Evolutionary conservation across 2,113 vertebrate genomes (phyloP).

Genomic region (Chrysochloris asiatica): DNA sequence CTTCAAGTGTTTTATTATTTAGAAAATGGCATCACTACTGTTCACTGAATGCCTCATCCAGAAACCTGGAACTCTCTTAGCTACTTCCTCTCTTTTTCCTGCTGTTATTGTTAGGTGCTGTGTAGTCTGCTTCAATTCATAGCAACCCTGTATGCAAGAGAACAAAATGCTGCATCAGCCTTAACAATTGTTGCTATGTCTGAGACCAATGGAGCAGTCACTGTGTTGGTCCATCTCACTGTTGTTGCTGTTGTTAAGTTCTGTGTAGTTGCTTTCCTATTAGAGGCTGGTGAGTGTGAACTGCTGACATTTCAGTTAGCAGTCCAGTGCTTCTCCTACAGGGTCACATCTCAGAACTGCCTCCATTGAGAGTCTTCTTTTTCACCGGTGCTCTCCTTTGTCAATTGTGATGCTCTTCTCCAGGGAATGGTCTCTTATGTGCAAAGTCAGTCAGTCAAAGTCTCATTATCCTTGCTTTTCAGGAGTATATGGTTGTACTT

Average conservation of each 20-base stretch:
- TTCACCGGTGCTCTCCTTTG: too few relatives aligned
- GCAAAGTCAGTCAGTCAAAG: not conserved
- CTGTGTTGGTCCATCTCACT: not conserved
- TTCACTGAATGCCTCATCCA: not conserved
- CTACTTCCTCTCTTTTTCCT: not conserved
- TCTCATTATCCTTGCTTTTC: not conserved
- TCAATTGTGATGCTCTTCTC: not conserved
- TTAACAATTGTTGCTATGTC: not conserved
- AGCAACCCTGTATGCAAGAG: not conserved
- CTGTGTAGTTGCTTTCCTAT: too few relatives aligned
- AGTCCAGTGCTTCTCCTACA: too few relatives aligned
- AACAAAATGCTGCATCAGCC: not conserved
- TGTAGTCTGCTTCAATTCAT: not conserved
- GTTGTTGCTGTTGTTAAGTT: too few relatives aligned
- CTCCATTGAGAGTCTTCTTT: too few relatives aligned
- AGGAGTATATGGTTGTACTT: not conserved
- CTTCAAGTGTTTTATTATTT: not conserved
- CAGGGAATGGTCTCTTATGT: not conserved
- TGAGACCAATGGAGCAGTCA: not conserved
- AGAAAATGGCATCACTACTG: not conserved
- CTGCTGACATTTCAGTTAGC: too few relatives aligned
- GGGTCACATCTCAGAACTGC: too few relatives aligned
- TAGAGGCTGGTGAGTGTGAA: too few relatives aligned
- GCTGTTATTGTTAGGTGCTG: not conserved
- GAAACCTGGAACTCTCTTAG: not conserved